Base-by-base conservation (phyloP, 1,140 invertebrate species). In the Aphelinus certus region DNA sequence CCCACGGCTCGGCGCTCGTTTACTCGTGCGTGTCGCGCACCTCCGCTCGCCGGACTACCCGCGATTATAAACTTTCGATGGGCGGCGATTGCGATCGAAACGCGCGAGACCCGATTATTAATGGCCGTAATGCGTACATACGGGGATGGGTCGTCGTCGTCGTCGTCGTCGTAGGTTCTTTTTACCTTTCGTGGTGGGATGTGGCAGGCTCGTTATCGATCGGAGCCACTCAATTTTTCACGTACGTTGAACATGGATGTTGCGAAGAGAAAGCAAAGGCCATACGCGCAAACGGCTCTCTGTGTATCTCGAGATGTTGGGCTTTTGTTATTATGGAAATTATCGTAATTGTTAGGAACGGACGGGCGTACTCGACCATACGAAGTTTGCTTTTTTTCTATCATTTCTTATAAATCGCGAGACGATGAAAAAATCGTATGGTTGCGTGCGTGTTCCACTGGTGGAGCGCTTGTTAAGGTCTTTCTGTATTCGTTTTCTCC, bases 201-300 rank as follows among this genome's bases (percentile, higher is more conserved):
- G 9, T 60, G 42, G 5, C 26, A 26, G 58, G 10, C 48, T 63
- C 10, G 10, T 49, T 1, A 53, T n/a, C 63, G 49, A 49, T 49
- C 49, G 26, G n/a, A 57, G n/a, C n/a, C 65, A n/a, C 56, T 58
- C 53, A 46, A 58, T 69, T 69, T 7, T 57, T 69, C 66, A 69
- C 56, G 42, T 42, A 4, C 10, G 56, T 2, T 58, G 66, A 62
- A 61, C 67, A 57, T 61, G 0, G 55, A 55, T 55, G 57, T 49
- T 71, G 45, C n/a, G 53, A 26, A 45, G 55, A 42, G 66, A 48
- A 46, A 58, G 51, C 66, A 10, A 47, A 26, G 26, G 49, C 9
- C 6, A 6, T 60, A 2, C 5, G 2, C 58, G 9, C 2, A 6
- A 2, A 43, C 3, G 61, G 4, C 10, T 45, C 45, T 45, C 45